A percentile compares a stretch with the other conserved stretches of the same genome.
Conservation (phyloP, 2,888 invertebrate genomes). For the Oegoconia quadripuncta region DNA sequence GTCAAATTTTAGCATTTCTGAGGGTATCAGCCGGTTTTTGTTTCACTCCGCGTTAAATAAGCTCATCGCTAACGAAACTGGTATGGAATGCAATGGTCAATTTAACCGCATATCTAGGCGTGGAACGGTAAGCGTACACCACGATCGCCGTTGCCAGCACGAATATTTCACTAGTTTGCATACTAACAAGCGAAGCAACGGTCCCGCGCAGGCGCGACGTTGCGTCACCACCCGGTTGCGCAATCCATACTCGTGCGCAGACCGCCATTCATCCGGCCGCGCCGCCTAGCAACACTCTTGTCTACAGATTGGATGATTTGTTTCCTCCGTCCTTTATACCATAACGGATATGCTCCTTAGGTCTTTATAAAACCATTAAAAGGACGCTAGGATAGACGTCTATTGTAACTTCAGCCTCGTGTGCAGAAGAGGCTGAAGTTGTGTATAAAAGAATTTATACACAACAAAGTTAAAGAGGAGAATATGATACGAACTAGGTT, state of each 20-base stretch:
- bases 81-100: constrained; percentile 8
- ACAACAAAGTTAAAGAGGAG: no score
- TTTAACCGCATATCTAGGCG: constrained; percentile 11
- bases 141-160: constrained; percentile 33
- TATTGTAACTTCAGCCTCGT: no score
- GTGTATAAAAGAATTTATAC: no score
- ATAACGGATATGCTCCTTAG: constrained; percentile 1
- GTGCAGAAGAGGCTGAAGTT: no score
- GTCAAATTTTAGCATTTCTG: no score
- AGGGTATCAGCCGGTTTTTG: no score
- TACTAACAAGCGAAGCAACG: constrained; percentile 69
- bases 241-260: constrained; percentile 63
- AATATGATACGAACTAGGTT: no score
- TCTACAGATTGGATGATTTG: constrained; percentile 15
- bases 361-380: background rate
- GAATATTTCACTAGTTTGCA: constrained; percentile 67
- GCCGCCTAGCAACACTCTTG: constrained; percentile 56
- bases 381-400: background rate
- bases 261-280: constrained; percentile 63
- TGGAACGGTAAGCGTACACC: constrained; percentile 13
- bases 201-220: constrained; percentile 51
- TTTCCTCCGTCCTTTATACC: constrained; percentile 8
- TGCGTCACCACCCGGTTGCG: constrained; percentile 64
- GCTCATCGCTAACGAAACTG: constrained; percentile 1
- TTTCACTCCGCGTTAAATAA: background rate